These are phyloP conservation scores for Murina feae DNA, from an alignment of 2,113 vertebrate genomes.

Conservation along the genomic window DNA sequence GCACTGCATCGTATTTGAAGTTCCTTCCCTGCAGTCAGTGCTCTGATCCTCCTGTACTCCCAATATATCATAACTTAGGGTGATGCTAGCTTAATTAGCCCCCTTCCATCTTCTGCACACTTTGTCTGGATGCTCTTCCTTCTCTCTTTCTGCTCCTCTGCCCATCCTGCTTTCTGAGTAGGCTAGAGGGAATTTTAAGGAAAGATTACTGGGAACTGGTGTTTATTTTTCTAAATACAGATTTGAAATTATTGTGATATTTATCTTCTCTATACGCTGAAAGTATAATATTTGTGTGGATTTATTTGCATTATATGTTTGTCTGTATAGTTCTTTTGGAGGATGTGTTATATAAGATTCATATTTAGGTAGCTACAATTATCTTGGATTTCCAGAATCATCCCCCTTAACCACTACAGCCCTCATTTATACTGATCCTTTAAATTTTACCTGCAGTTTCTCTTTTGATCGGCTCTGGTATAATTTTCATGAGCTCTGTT, in stretches of 20 bases:
- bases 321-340: background rate
- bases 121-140: background rate
- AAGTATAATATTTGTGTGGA: background rate
- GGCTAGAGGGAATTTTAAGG: background rate
- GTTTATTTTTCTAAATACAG: background rate
- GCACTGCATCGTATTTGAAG: background rate
- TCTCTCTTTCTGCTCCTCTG: rapidly evolving
- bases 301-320: conserved; percentile 2
- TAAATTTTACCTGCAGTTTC: background rate
- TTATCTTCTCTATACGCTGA: background rate
- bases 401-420: background rate
- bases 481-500: background rate
- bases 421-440: background rate
- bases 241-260: background rate
- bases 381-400: background rate
- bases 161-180: background rate
- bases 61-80: background rate
- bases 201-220: background rate
- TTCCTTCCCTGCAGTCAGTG: background rate
- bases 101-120: background rate
- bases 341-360: background rate
- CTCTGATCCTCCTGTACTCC: background rate
- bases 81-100: background rate
- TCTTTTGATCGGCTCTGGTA: background rate
- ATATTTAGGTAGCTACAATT: background rate